Conservation (phyloP, 1,140 invertebrate genomes). For the Drosophila nasuta region DNA sequence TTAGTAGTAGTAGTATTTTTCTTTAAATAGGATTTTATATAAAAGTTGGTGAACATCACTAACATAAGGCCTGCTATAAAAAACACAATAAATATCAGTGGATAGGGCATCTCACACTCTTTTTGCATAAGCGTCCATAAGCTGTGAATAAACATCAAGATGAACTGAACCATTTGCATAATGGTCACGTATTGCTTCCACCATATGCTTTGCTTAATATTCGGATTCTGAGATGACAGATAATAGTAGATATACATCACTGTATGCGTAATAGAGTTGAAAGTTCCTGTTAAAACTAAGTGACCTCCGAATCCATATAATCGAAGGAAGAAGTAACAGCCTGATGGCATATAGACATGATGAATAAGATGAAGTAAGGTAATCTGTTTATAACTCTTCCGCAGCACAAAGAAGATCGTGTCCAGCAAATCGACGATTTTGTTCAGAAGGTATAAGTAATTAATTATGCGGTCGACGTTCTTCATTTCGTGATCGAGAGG, state of each 20-base stretch:
- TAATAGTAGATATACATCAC: conserved; percentile 93
- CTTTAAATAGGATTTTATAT: too few relatives aligned
- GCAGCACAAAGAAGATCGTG: conserved; percentile 64
- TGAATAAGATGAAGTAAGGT: conserved; percentile 58
- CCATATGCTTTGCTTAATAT: conserved; percentile 89
- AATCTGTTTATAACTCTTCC: conserved; percentile 61
- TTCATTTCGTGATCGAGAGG: conserved; percentile 51
- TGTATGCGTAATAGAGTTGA: conserved; percentile 92
- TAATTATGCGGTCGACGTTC: conserved; percentile 28
- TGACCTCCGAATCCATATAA: conserved; percentile 86
- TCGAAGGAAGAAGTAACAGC: conserved; percentile 13
- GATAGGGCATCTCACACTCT: background rate
- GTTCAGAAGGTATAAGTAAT: conserved; percentile 48
- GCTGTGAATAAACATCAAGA: conserved; percentile 88
- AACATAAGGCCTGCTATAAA: too few relatives aligned
- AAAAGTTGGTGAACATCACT: too few relatives aligned
- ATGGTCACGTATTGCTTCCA: conserved; percentile 93
- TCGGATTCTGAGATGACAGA: conserved; percentile 87
- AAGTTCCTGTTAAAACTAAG: conserved; percentile 87
- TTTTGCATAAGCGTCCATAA: conserved; percentile 18
- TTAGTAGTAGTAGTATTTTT: too few relatives aligned
- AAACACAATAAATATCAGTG: background rate
- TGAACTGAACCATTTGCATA: conserved; percentile 91
- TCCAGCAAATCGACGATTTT: conserved; percentile 63
- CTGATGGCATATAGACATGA: conserved; percentile 86